Percentiles rank a stretch among this genome's conserved stretches.
Evolutionary conservation across 2,888 invertebrate species (phyloP).

Genomic region (Pollenia amentaria): DNA sequence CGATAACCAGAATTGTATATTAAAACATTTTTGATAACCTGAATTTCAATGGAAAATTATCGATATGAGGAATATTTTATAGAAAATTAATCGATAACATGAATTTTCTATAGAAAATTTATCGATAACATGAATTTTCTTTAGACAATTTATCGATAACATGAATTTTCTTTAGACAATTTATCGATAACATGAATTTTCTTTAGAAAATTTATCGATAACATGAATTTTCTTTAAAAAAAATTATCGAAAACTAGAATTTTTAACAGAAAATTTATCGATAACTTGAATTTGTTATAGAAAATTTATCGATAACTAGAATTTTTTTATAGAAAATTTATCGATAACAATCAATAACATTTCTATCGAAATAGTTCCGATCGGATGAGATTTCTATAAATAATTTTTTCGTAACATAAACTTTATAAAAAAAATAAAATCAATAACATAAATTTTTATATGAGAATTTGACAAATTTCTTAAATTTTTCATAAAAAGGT

Average conservation of each 20-base stretch:
- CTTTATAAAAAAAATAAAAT: too few species aligned
- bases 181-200: not conserved
- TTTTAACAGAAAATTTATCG: too few species aligned
- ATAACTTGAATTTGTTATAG: not conserved
- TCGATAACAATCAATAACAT: not conserved
- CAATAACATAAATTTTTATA: too few species aligned
- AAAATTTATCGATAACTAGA: not conserved
- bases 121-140: not conserved
- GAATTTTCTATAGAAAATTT: too few species aligned
- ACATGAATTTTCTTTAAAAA: not conserved
- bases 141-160: not conserved
- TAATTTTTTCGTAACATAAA: not conserved
- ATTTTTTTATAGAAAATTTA: not conserved
- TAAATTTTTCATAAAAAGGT: not conserved
- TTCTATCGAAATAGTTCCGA: not conserved
- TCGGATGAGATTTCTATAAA: not conserved
- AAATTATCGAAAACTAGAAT: too few species aligned
- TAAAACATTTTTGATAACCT: not conserved
- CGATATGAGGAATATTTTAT: too few species aligned
- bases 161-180: not conserved
- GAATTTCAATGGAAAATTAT: not conserved
- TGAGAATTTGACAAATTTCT: not conserved
- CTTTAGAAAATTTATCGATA: not conserved
- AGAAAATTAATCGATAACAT: too few species aligned
- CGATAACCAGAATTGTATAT: not conserved